Evolutionary conservation across 2,888 invertebrate genomes (phyloP).

Genomic region (Copidosoma aretas): DNA sequence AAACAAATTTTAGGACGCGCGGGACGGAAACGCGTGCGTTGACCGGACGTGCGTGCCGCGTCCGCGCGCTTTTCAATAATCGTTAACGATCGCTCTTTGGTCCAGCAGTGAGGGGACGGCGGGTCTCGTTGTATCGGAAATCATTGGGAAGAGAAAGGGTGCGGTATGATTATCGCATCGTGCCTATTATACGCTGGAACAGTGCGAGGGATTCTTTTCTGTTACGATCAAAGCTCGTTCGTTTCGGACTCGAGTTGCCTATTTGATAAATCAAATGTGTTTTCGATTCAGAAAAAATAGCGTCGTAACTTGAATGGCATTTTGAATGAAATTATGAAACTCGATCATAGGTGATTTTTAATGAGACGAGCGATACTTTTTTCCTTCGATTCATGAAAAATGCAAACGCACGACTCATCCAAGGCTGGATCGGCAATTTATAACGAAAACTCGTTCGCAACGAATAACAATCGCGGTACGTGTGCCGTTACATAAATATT

Average conservation of each 20-base stretch:
- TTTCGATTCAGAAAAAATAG: too few species aligned
- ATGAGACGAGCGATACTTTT: too few species aligned
- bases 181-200: too few species aligned
- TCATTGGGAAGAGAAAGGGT: background rate
- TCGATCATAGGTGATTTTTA: too few species aligned
- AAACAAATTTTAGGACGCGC: conserved; percentile 21
- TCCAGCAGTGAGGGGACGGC: background rate
- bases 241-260: too few species aligned
- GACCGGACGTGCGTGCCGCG: conserved; percentile 5
- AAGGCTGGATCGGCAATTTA: background rate
- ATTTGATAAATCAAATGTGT: too few species aligned
- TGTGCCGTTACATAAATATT: too few species aligned
- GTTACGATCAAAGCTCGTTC: too few species aligned
- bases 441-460: background rate
- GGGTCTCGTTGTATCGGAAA: background rate
- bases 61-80: background rate
- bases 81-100: background rate
- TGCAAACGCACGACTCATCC: background rate
- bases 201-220: too few species aligned
- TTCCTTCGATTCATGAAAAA: background rate
- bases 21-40: background rate
- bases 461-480: too few species aligned
- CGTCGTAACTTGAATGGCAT: too few species aligned
- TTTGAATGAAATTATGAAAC: too few species aligned
- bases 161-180: background rate